Evolutionary conservation across 2,888 invertebrate genomes (phyloP).

Genomic region (Diadegma fenestrale): DNA sequence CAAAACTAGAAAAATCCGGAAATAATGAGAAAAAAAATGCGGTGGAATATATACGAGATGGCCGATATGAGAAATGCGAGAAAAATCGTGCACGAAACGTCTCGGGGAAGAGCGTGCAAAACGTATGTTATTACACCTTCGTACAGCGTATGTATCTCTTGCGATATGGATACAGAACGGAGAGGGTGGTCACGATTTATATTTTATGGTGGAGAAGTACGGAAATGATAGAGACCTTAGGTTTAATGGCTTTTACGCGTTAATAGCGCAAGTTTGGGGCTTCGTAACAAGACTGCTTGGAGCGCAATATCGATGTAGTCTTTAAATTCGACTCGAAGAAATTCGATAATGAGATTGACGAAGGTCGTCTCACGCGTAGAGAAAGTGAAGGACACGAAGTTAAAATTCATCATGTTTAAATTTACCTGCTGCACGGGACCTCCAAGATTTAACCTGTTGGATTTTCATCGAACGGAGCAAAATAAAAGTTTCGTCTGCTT

Average conservation of each 20-base stretch:
- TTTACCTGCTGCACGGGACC: background rate
- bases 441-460: constrained; percentile 13
- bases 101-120: background rate
- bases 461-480: background rate
- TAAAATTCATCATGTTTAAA: constrained; percentile 13
- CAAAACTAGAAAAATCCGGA: background rate
- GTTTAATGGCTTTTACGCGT: constrained; percentile 53
- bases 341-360: constrained; percentile 38
- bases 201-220: constrained; percentile 31
- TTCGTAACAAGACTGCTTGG: constrained; percentile 20
- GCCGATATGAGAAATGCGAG: background rate
- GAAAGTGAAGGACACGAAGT: background rate
- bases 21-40: background rate
- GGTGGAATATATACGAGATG: background rate
- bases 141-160: background rate
- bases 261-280: constrained; percentile 37
- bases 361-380: constrained; percentile 32
- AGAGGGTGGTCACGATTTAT: constrained; percentile 29
- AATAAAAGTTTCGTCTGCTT: background rate
- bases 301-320: constrained; percentile 24
- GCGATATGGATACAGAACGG: background rate
- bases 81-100: background rate
- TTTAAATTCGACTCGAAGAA: constrained; percentile 18
- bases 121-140: background rate
- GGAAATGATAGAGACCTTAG: constrained; percentile 46